Conservation (phyloP, 2,113 vertebrate species). For the Leucopternis melanops region DNA sequence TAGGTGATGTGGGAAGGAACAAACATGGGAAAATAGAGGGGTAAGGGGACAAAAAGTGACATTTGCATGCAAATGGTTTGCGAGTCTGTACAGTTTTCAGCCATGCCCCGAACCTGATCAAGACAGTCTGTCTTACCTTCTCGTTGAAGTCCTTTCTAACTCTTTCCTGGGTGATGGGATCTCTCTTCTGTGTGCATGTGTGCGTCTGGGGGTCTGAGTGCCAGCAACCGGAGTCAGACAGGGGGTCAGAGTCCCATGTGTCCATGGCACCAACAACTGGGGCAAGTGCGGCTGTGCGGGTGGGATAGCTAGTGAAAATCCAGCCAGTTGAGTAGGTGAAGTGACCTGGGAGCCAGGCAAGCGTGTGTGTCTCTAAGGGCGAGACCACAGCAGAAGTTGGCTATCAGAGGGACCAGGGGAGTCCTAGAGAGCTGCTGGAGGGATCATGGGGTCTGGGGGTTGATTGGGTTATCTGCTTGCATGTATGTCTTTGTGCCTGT, state of each 20-base stretch:
- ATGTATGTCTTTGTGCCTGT: too few species aligned
- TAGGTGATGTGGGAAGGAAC: not conserved
- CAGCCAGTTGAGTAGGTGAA: accelerated
- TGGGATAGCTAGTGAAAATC: not conserved
- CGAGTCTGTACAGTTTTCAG: not conserved
- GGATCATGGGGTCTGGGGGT: not conserved
- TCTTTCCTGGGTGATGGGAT: not conserved
- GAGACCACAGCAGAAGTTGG: not conserved
- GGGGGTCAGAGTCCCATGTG: not conserved
- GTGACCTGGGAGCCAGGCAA: not conserved
- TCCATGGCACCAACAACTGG: not conserved
- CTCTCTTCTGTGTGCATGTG: not conserved
- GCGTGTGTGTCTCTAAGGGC: not conserved
- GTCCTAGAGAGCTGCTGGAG: not conserved
- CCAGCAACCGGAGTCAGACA: not conserved
- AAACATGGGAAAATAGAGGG: not conserved
- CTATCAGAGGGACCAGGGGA: not conserved
- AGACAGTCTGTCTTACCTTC: not conserved
- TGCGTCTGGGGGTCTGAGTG: not conserved
- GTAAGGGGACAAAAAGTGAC: not conserved
- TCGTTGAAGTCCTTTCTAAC: not conserved
- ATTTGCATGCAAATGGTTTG: not conserved
- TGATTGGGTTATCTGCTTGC: not conserved
- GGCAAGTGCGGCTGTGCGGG: accelerated
- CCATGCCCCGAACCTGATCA: not conserved